Evolutionary conservation across 2,113 vertebrate genomes (phyloP).

Genomic region (Choloepus hoffmanni): DNA sequence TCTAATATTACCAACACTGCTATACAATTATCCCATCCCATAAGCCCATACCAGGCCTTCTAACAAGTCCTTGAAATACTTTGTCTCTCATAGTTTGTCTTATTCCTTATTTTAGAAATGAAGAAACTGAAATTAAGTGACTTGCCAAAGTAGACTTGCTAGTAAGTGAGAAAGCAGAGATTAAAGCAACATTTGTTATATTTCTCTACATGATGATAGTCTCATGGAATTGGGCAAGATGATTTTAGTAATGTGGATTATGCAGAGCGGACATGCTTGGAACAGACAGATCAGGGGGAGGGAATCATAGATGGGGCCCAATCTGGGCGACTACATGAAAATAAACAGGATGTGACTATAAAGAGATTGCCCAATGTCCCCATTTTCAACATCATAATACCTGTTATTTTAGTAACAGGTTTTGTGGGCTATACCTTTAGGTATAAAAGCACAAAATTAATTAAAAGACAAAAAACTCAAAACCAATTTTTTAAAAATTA

Average conservation of each 20-base stretch:
- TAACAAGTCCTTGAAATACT: neutral
- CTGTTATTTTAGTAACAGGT: neutral
- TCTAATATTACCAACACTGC: neutral
- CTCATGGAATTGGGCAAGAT: neutral
- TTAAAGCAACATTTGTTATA: neutral
- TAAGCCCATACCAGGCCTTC: neutral
- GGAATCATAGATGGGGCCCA: neutral
- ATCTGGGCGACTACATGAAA: neutral
- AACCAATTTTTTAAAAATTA: neutral
- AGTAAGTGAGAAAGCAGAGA: neutral
- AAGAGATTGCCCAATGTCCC: neutral
- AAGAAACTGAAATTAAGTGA: conserved; percentile 1
- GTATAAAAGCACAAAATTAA: neutral
- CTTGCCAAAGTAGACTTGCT: neutral
- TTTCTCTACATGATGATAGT: neutral
- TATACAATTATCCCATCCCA: neutral
- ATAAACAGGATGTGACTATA: neutral
- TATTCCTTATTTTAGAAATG: neutral
- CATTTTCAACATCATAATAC: neutral
- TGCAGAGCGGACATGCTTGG: neutral
- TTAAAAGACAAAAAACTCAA: neutral
- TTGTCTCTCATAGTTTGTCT: neutral
- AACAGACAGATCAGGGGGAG: neutral
- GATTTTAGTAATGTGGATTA: neutral
- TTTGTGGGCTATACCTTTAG: neutral